Evolutionary conservation across 2,113 vertebrate genomes (phyloP).

Genomic region (Heliornis fulica): DNA sequence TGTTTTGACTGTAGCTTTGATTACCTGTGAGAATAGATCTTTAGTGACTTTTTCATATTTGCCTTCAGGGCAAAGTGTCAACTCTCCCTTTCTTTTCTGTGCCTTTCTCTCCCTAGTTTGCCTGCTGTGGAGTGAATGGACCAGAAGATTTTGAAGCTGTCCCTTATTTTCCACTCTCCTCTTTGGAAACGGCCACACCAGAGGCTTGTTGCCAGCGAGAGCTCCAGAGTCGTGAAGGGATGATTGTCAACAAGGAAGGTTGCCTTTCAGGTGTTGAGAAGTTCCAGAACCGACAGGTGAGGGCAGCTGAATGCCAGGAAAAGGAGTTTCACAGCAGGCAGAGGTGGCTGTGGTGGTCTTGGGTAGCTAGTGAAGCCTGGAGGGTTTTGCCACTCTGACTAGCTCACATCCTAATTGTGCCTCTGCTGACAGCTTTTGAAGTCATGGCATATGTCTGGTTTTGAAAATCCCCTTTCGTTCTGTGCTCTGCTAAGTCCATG

Average conservation of each 20-base stretch:
- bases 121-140: slow-evolving; percentile 90
- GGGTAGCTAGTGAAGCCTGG: neutral
- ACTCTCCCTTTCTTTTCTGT: neutral
- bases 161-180: slow-evolving; percentile 69
- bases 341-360: neutral
- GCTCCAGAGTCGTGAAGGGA: slow-evolving; percentile 70
- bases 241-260: slow-evolving; percentile 72
- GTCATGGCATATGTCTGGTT: neutral
- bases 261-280: slow-evolving; percentile 77
- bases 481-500: neutral
- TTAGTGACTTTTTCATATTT: neutral
- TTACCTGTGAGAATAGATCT: neutral
- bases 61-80: neutral
- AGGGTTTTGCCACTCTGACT: neutral
- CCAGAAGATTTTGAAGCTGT: slow-evolving; percentile 87
- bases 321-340: neutral
- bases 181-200: slow-evolving; percentile 62
- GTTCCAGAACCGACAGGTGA: slow-evolving; percentile 88
- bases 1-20: neutral
- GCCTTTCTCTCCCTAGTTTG: slow-evolving; percentile 76
- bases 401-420: neutral
- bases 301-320: rapidly evolving
- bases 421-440: neutral
- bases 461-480: neutral
- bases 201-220: slow-evolving; percentile 87